A percentile compares a stretch with the other conserved stretches of the same genome.
These are phyloP conservation scores for Sebastes alutus DNA, from an alignment of 2,797 vertebrate species.

Conservation along the genomic window DNA sequence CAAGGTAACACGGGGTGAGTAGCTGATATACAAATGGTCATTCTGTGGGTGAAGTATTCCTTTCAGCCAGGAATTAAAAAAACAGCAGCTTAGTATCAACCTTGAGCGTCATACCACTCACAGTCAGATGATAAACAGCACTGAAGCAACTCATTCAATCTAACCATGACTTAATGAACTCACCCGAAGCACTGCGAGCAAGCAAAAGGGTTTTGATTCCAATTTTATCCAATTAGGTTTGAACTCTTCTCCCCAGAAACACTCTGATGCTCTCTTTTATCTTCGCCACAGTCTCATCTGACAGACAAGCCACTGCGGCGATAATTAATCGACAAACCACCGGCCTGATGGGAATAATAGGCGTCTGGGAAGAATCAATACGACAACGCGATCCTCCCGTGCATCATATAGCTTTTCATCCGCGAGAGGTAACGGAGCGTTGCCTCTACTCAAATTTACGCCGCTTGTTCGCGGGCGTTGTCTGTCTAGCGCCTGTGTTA, in stretches of 20 bases:
- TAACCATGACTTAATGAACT: slow-evolving; percentile 11
- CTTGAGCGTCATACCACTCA: not conserved
- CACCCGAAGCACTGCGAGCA: not conserved
- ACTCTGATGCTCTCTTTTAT: slow-evolving; percentile 12
- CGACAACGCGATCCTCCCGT: not conserved
- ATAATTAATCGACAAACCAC: slow-evolving; percentile 61
- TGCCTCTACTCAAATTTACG: slow-evolving; percentile 16
- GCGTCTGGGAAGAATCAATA: slow-evolving; percentile 54
- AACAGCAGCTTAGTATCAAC: not conserved
- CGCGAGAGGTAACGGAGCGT: slow-evolving; percentile 25
- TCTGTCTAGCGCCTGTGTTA: slow-evolving; percentile 4
- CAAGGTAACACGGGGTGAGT: not conserved
- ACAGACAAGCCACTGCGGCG: slow-evolving; percentile 3
- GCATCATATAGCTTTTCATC: slow-evolving; percentile 34
- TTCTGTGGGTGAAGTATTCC: not conserved
- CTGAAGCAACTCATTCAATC: not conserved
- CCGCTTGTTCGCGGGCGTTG: not conserved
- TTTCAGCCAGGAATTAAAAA: not conserved
- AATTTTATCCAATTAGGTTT: slow-evolving; percentile 28
- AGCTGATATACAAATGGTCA: not conserved
- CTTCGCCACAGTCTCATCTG: slow-evolving; percentile 11
- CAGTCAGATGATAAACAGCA: not conserved
- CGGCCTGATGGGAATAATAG: slow-evolving; percentile 42
- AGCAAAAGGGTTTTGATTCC: slow-evolving; percentile 7
- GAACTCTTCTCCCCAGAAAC: slow-evolving; percentile 16